Percentiles rank a stretch among this genome's conserved stretches.
Evolutionary conservation across 2,888 invertebrate species (phyloP).

Genomic region (Drosophila sordidapex): DNA sequence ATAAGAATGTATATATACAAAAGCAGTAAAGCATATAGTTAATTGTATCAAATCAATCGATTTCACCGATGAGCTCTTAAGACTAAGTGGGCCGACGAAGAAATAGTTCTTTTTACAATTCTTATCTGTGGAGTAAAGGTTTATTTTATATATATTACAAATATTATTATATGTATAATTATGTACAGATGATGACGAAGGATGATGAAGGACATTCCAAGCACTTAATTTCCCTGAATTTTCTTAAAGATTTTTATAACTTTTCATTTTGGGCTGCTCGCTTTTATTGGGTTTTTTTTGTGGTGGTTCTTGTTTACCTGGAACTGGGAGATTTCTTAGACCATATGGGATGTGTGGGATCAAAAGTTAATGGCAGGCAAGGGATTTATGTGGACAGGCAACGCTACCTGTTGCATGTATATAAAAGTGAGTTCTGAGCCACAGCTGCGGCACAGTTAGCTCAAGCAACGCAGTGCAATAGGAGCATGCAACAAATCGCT

Average conservation of each 20-base stretch:
- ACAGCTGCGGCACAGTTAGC: constrained; percentile 20
- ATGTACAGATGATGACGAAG: background rate
- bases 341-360: constrained; percentile 5
- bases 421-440: constrained; percentile 20
- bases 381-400: background rate
- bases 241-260: background rate
- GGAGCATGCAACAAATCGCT: constrained; percentile 35
- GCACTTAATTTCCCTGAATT: background rate
- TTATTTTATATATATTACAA: background rate
- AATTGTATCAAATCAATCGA: background rate
- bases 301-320: background rate
- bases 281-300: background rate
- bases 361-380: constrained; percentile 7
- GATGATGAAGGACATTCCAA: background rate
- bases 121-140: background rate
- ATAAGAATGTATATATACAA: constrained; percentile 30
- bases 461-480: background rate
- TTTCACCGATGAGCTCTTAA: background rate
- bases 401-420: constrained; percentile 27
- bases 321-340: background rate
- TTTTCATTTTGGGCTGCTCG: background rate
- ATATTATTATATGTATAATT: background rate
- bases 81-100: background rate
- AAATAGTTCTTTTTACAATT: background rate
- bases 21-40: background rate